Conservation (phyloP, 2,113 vertebrate species). For the Ceyx margarethae region DNA sequence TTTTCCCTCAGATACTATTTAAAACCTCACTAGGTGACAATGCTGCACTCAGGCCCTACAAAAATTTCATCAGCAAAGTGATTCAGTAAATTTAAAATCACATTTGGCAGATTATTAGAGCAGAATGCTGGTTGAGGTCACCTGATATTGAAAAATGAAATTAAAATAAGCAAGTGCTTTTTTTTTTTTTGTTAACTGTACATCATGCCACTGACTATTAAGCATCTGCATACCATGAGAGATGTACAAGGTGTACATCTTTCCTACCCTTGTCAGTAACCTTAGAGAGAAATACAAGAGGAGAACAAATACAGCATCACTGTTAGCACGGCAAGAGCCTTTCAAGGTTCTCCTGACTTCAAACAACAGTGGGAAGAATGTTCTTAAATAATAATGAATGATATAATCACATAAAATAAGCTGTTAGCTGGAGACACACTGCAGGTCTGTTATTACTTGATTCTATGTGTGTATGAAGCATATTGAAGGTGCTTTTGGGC, state of each 20-base stretch:
- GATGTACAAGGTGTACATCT: background rate
- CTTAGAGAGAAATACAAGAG: background rate
- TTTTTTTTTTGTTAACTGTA: background rate
- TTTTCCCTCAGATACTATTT: background rate
- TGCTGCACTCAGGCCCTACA: background rate
- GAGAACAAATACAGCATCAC: background rate
- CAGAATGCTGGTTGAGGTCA: background rate
- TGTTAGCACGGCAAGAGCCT: background rate
- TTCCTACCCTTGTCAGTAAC: background rate
- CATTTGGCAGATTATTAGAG: background rate
- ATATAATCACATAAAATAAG: background rate
- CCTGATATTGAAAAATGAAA: background rate
- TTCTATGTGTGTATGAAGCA: background rate
- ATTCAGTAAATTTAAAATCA: background rate
- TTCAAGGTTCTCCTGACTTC: background rate
- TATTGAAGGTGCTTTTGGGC: background rate
- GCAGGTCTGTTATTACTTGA: background rate
- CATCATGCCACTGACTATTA: background rate
- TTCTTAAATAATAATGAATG: background rate
- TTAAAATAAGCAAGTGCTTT: background rate
- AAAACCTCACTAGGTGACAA: background rate
- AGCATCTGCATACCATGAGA: background rate
- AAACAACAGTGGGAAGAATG: background rate
- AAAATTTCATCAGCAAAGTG: conserved; percentile 1
- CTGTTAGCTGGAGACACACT: background rate